A percentile compares a stretch with the other conserved stretches of the same genome.
These are phyloP conservation scores for Chloromyia formosa DNA, from an alignment of 2,888 invertebrate genomes.

Conservation along the genomic window DNA sequence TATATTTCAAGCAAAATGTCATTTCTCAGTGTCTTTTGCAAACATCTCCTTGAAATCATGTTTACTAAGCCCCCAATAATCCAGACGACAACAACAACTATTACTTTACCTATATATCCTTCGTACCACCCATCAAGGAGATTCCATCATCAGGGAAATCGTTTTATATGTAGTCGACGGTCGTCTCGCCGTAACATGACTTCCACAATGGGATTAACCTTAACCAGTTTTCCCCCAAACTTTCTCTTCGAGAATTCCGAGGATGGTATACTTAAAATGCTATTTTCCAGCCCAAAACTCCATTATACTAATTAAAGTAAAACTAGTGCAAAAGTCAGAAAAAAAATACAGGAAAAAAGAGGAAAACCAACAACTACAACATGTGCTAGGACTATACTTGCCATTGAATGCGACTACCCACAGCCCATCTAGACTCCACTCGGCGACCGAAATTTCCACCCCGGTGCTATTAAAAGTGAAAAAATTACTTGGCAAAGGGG, in stretches of 20 bases:
- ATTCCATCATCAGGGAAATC: neutral
- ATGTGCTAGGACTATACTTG: no score
- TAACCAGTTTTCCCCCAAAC: conserved; percentile 20
- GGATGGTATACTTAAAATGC: conserved; percentile 5
- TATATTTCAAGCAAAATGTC: neutral
- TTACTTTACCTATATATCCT: neutral
- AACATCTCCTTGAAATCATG: conserved; percentile 4
- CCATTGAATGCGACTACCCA: no score
- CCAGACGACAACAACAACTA: neutral
- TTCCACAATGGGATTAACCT: conserved; percentile 34
- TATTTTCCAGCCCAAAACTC: conserved; percentile 24
- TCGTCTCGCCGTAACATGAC: conserved; percentile 9
- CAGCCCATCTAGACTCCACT: conserved; percentile 3
- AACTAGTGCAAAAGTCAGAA: conserved; percentile 22
- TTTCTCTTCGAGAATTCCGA: neutral
- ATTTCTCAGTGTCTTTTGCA: neutral
- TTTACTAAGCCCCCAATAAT: conserved; percentile 5
- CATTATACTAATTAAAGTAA: conserved; percentile 40
- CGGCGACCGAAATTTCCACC: neutral
- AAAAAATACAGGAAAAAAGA: conserved; percentile 2
- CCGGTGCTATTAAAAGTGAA: neutral
- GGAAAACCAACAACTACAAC: no score
- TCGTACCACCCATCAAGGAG: neutral
- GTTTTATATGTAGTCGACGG: no score
- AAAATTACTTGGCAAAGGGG: neutral